These are phyloP conservation scores for Dryomyza anilis DNA, from an alignment of 2,888 invertebrate species.

Conservation along the genomic window DNA sequence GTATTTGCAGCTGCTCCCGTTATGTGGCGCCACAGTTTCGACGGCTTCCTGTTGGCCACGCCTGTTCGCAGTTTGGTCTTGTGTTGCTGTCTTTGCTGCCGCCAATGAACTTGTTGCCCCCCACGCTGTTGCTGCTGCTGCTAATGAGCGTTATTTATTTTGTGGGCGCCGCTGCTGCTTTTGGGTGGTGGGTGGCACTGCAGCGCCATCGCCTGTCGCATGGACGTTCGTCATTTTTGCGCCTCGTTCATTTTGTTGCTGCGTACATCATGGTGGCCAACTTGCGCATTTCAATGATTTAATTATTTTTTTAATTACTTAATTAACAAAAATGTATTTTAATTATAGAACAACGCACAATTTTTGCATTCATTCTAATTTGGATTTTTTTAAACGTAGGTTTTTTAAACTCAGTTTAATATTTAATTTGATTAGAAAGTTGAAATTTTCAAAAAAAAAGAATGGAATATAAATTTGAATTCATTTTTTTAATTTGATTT, in stretches of 20 bases:
- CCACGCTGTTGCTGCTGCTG: slow-evolving; percentile 6
- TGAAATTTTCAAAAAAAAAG: too few relatives aligned
- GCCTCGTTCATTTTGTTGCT: slow-evolving; percentile 19
- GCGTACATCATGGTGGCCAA: neutral
- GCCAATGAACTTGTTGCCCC: slow-evolving; percentile 34
- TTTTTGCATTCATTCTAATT: too few relatives aligned
- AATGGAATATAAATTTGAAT: too few relatives aligned
- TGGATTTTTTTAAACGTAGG: too few relatives aligned
- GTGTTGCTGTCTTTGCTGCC: neutral
- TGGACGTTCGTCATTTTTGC: too few relatives aligned
- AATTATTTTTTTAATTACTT: too few relatives aligned
- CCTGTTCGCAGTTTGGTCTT: neutral
- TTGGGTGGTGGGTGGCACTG: neutral
- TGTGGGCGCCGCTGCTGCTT: neutral
- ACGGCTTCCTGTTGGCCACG: slow-evolving; percentile 10
- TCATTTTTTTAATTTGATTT: too few relatives aligned
- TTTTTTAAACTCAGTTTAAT: too few relatives aligned
- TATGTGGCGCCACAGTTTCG: neutral
- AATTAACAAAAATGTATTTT: too few relatives aligned
- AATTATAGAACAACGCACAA: too few relatives aligned
- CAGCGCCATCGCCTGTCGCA: slow-evolving; percentile 33
- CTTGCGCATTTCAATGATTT: too few relatives aligned
- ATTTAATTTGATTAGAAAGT: too few relatives aligned
- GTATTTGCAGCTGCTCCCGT: neutral
- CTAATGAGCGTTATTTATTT: slow-evolving; percentile 29